Conservation (phyloP, 2,113 vertebrate genomes). For the Pipra filicauda region DNA sequence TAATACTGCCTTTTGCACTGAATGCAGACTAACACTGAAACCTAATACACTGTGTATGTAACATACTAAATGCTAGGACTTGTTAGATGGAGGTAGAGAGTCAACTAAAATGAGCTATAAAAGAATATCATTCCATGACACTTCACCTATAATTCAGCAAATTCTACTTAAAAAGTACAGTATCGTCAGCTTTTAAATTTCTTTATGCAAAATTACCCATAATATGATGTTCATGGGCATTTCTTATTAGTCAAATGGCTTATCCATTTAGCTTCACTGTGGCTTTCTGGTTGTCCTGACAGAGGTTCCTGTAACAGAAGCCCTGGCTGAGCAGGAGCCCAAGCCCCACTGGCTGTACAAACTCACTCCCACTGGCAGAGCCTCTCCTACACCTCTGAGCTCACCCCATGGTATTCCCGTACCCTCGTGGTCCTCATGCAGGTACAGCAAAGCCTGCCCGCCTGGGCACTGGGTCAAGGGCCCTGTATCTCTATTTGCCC, state of each 20-base stretch:
- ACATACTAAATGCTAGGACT: neutral
- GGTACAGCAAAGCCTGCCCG: neutral
- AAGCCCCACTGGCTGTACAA: neutral
- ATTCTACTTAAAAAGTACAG: neutral
- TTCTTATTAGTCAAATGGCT: neutral
- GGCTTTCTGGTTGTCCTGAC: neutral
- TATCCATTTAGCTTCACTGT: neutral
- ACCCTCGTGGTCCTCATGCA: neutral
- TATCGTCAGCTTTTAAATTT: neutral
- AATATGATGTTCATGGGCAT: neutral
- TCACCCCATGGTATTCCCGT: neutral
- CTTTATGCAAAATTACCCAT: neutral
- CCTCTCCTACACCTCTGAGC: neutral
- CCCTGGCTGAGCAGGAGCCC: neutral
- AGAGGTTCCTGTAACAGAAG: neutral
- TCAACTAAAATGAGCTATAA: neutral
- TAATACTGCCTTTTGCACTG: neutral
- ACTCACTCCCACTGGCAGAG: too few relatives aligned
- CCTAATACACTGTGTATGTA: neutral
- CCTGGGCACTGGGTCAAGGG: fast-evolving
- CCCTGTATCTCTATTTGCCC: neutral
- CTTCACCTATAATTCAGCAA: neutral
- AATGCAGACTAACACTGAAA: neutral
- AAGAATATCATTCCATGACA: neutral
- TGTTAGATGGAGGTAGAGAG: neutral